These are phyloP conservation scores for Dromiciops gliroides DNA, from an alignment of 2,113 vertebrate genomes.

Conservation along the genomic window DNA sequence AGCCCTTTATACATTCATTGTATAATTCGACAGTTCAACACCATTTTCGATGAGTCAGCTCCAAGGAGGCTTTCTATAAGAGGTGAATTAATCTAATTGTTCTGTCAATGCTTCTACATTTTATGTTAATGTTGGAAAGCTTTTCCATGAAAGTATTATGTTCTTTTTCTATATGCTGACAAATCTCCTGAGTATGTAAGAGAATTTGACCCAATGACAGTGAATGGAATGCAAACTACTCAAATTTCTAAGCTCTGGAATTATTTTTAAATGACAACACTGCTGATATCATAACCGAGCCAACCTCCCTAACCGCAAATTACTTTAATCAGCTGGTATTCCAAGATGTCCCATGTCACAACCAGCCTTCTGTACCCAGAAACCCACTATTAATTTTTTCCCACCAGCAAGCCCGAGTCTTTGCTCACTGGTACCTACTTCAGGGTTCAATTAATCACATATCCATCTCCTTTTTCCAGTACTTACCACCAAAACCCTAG, in stretches of 20 bases:
- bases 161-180: constrained; percentile 61
- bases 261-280: constrained; percentile 47
- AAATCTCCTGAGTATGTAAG: constrained; percentile 28
- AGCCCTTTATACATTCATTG: constrained; percentile 62
- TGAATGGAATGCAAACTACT: constrained; percentile 21
- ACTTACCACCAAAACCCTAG: neutral
- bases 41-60: constrained; percentile 59
- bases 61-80: constrained; percentile 59
- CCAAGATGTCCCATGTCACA: neutral
- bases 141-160: constrained; percentile 51
- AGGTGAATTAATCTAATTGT: constrained; percentile 69
- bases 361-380: neutral
- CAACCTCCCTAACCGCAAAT: neutral
- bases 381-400: neutral
- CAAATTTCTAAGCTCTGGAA: constrained; percentile 36
- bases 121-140: constrained; percentile 57
- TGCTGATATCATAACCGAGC: constrained; percentile 26
- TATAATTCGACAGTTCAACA: constrained; percentile 59
- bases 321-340: constrained; percentile 3
- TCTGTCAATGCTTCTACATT: constrained; percentile 62
- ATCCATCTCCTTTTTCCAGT: neutral
- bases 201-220: constrained; percentile 27
- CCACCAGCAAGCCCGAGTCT: neutral
- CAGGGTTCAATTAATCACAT: neutral
- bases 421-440: neutral